Evolutionary conservation across 2,797 vertebrate species (phyloP), one percentile per base, ranked within the genome.

Genomic region (Garrulus glandarius): DNA sequence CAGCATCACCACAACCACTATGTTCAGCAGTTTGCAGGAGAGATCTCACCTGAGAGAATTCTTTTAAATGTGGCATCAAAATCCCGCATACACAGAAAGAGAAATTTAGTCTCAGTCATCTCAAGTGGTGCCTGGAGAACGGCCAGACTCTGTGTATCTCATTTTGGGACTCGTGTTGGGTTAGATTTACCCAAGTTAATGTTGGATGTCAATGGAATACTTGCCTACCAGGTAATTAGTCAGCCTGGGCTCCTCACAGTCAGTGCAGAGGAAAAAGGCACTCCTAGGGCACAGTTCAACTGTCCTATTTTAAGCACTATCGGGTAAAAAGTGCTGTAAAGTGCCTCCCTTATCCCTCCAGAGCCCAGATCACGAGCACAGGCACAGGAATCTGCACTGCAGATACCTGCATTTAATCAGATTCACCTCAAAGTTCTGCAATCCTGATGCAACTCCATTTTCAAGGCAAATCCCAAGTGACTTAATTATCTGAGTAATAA

Each of bases 1-100:
- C 90, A 87, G 68, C 63, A 50, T 84, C 89, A 79, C 43, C 68
- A 70, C 92, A 79, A 50, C 61, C 81, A 22, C 71, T 52, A 4
- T 4, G 4, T 67, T 56, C 74, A 53, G 81, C 81, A 57, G 72
- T 91, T 64, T 53, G 32, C 71, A 47, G 27, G 22, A 36, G 52
- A 50, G 63, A 94, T 87, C 70, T 92, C 78, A 92, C 89, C 87
- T 79, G 36, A 72, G 86, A 93, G 70, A 89, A 84, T 72, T 84
- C 65, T 78, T 79, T 70, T 24, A 75, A 88, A 61, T 0, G 8
- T 39, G 59, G 67, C 59, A 84, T 47, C 77, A 84, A 91, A 96
- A 84, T 86, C 59, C 91, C 70, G 52, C 0, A 14, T 53, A 78
- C 0, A 44, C 20, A 74, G 32, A 55, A 64, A 64, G 37, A 80